A percentile compares a stretch with the other conserved stretches of the same genome.
These are phyloP conservation scores for Stenodera caucasica DNA, from an alignment of 2,888 invertebrate species.

Conservation along the genomic window DNA sequence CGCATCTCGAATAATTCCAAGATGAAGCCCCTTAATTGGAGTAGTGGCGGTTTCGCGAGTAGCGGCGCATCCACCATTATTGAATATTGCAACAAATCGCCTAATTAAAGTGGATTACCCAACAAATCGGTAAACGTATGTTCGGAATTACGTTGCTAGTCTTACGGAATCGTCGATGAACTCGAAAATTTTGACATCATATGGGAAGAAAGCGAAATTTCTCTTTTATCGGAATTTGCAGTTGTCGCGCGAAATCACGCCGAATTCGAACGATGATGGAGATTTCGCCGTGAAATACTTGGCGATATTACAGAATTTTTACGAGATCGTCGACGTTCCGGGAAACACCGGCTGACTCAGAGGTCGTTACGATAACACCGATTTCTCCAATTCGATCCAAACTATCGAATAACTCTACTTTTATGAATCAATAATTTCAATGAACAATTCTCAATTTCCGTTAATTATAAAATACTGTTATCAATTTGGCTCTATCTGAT, in stretches of 20 bases:
- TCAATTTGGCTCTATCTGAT: neutral
- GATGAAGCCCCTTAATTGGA: no score
- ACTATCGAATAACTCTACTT: no score
- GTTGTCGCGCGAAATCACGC: no score
- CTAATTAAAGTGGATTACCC: neutral
- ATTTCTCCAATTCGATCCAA: no score
- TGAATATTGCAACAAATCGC: constrained; percentile 6
- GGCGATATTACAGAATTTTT: neutral
- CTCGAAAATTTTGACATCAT: constrained; percentile 25
- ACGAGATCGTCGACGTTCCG: neutral
- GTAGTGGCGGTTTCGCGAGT: no score
- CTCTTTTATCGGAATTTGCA: neutral
- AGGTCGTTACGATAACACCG: neutral
- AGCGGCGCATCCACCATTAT: constrained; percentile 11
- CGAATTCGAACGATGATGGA: no score
- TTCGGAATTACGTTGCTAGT: constrained; percentile 26
- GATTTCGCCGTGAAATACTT: no score
- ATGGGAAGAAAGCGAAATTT: constrained; percentile 5
- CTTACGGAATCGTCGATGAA: constrained; percentile 24
- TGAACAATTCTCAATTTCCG: no score
- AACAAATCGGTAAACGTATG: constrained; percentile 14
- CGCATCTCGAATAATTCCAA: no score
- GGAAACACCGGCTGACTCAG: neutral
- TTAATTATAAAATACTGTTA: no score
- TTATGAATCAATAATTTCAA: no score